Conservation (phyloP, 2,888 invertebrate genomes). For the Rosalia funebris region DNA sequence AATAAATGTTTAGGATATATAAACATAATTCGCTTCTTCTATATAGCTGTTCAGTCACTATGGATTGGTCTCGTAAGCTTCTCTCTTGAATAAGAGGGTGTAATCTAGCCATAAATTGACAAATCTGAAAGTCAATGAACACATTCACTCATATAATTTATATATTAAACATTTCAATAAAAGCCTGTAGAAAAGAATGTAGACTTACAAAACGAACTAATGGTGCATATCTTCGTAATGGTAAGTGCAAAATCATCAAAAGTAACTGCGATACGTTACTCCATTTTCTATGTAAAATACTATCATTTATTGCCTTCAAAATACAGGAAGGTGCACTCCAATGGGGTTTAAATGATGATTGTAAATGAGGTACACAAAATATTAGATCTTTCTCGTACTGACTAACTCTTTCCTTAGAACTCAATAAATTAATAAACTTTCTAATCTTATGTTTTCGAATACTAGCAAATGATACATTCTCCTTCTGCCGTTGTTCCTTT, state of each 20-base stretch:
- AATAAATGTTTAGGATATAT: slow-evolving; percentile 6
- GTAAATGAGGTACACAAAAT: slow-evolving; percentile 25
- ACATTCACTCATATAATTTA: not conserved
- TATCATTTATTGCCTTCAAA: slow-evolving; percentile 40
- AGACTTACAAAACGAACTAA: slow-evolving; percentile 34
- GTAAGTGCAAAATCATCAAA: slow-evolving; percentile 35
- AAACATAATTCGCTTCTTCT: slow-evolving; percentile 2
- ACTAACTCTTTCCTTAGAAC: not conserved
- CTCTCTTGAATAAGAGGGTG: slow-evolving; percentile 39
- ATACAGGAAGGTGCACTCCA: slow-evolving; percentile 39
- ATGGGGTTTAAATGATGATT: slow-evolving; percentile 9
- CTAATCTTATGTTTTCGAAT: slow-evolving; percentile 22
- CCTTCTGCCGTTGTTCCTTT: too few relatives aligned
- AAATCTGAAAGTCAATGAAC: slow-evolving; percentile 37
- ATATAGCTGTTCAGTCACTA: slow-evolving; percentile 21
- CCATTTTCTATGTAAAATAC: slow-evolving; percentile 43
- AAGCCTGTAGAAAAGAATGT: slow-evolving; percentile 1
- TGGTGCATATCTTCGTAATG: slow-evolving; percentile 23
- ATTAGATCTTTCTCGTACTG: slow-evolving; percentile 19
- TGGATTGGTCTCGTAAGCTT: slow-evolving; percentile 36
- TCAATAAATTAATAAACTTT: slow-evolving; percentile 15
- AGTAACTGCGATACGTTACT: slow-evolving; percentile 38
- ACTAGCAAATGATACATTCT: too few relatives aligned
- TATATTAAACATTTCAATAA: not conserved
- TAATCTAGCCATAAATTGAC: slow-evolving; percentile 34